These are phyloP conservation scores for Myotis myotis DNA, from an alignment of 2,797 vertebrate genomes.

Conservation along the genomic window DNA sequence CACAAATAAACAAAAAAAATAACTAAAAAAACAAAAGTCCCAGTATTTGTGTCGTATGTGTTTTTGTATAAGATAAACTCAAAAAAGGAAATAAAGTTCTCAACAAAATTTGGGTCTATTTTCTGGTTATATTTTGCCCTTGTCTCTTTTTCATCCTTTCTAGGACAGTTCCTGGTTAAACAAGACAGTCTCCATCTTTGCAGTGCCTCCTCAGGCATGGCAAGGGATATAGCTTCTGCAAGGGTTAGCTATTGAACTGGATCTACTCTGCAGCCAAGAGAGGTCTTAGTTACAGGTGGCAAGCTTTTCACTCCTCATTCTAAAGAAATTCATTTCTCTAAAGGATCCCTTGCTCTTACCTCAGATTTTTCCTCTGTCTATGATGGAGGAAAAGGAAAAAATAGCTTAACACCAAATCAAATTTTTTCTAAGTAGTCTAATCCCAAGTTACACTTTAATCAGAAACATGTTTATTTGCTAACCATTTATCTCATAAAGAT, in stretches of 20 bases:
- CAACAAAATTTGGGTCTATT: background rate
- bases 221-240: background rate
- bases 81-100: background rate
- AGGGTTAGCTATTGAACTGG: background rate
- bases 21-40: background rate
- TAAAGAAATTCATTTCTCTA: constrained; percentile 15
- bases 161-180: background rate
- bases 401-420: background rate
- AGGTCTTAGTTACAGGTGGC: constrained; percentile 44
- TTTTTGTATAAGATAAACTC: background rate
- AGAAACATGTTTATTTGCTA: constrained; percentile 32
- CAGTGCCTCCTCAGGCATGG: constrained; percentile 6
- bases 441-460: constrained; percentile 11
- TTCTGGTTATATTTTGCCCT: background rate
- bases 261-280: background rate
- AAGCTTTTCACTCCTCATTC: background rate
- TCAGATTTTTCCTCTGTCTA: background rate
- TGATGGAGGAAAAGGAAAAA: background rate
- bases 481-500: background rate
- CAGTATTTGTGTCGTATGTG: background rate
- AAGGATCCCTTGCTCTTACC: background rate
- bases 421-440: background rate
- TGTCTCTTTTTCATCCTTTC: background rate
- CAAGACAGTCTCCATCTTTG: background rate
- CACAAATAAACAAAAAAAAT: background rate